Evolutionary conservation across 1,140 invertebrate genomes (phyloP).

Genomic region (Drosophila sp.): DNA sequence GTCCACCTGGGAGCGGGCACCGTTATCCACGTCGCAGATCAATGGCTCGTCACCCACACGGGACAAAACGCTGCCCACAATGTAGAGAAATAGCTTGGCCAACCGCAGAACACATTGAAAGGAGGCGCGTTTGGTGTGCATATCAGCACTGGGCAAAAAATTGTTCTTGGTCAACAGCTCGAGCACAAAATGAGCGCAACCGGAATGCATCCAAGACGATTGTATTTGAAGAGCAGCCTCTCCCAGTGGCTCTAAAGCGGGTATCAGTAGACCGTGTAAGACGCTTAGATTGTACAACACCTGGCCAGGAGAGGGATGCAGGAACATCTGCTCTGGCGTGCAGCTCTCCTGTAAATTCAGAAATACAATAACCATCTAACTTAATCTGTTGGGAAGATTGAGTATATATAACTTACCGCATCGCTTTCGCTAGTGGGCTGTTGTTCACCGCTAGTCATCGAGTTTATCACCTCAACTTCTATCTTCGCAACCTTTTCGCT

Average conservation of each 20-base stretch:
- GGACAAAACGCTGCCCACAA: slow-evolving; percentile 88
- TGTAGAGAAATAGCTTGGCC: slow-evolving; percentile 93
- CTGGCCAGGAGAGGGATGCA: slow-evolving; percentile 89
- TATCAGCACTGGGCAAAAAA: slow-evolving; percentile 92
- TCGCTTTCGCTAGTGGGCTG: slow-evolving; percentile 16
- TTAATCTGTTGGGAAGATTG: neutral
- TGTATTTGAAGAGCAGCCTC: slow-evolving; percentile 95
- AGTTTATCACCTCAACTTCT: slow-evolving; percentile 29
- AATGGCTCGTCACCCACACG: slow-evolving; percentile 80
- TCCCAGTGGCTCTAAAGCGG: slow-evolving; percentile 91
- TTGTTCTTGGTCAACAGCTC: slow-evolving; percentile 95
- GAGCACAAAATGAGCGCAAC: slow-evolving; percentile 90
- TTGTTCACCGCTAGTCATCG: slow-evolving; percentile 39
- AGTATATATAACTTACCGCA: slow-evolving; percentile 11
- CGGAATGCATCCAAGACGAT: slow-evolving; percentile 89
- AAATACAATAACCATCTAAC: too few species aligned
- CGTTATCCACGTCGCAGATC: slow-evolving; percentile 69
- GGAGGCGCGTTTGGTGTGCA: slow-evolving; percentile 91
- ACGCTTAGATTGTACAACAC: slow-evolving; percentile 92
- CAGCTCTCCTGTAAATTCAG: slow-evolving; percentile 76
- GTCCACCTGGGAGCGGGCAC: slow-evolving; percentile 78
- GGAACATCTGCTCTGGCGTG: slow-evolving; percentile 89
- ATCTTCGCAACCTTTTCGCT: slow-evolving; percentile 53
- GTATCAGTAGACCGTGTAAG: slow-evolving; percentile 95
- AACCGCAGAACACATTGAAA: slow-evolving; percentile 95